Evolutionary conservation across 2,797 vertebrate species (phyloP), one percentile per base, ranked within the genome.

Genomic region (Cephalopachus bancanus): DNA sequence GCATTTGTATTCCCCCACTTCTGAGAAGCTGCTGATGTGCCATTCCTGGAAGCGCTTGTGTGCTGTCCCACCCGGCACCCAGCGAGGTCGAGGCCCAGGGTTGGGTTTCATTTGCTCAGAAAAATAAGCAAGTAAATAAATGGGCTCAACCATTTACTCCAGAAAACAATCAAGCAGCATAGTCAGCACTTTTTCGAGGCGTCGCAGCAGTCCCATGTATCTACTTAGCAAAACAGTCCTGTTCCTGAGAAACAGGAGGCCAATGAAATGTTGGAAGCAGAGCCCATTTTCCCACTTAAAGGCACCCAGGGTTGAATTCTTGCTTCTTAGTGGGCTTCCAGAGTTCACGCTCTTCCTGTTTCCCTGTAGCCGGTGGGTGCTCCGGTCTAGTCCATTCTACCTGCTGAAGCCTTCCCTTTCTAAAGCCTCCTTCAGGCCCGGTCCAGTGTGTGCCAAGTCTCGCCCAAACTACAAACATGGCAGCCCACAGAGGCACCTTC

Each of bases 61-160:
- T 92, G 94, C 97, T 85, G 87, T 97, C 94, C 97, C 98, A 97
- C 97, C 98, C 97, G 86, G 95, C 94, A 96, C 97, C 98, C 96
- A 97, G 96, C 96, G 97, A 98, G 98, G 97, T 98, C 98, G 98
- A 98, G 97, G 95, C 12, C 60, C 97, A 97, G 97, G 96, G 93
- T 97, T 98, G 93, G 96, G 95, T 97, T 98, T 98, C 98, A 98
- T 98, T 98, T 97, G 97, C 98, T 98, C 96, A 98, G 98, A 98
- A 91, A 93, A 91, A 69, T 30, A 97, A 98, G 98, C 96, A 96
- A 98, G 98, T 96, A 98, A 98, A 98, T 98, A 97, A 98, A 97
- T 95, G 87, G n/a, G 2, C 67, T 97, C 96, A 95, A 96, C 95
- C 96, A 96, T 97, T 96, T 33, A 33, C 44, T 71, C 71, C 57